Base-by-base conservation (phyloP, 2,888 invertebrate genomes). In the Ectropis crepuscularia region DNA sequence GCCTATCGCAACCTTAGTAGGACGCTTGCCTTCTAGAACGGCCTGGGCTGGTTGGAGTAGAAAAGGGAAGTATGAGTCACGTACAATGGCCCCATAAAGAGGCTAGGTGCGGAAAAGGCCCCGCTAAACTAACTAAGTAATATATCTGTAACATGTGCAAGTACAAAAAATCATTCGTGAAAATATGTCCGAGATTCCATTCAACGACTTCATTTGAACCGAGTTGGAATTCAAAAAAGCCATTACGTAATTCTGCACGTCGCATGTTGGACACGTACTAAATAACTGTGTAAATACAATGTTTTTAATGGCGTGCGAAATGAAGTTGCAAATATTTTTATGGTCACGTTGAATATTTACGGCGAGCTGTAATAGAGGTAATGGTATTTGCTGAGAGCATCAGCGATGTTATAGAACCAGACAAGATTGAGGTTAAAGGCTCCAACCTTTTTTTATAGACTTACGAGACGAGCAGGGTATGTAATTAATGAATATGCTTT, bases 161-260 rank as follows among this genome's bases (percentile, higher is more conserved):
- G 2, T 38, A 50, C 38, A 9, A 10, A 39, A 37, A 6, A 6
- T 41, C 5, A 41, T 16, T 81, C 81, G 79, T 79, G 81, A 74
- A 83, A 79, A 79, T 81, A 82, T 81, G 75, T 76, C 57, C 69
- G 65, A 64, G 66, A 68, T 63, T 67, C 53, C 46, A 55, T 55
- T 62, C 65, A 72, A 70, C 81, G 78, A 77, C 85, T 86, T 84
- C 70, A 85, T 83, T 83, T 79, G 80, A 73, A 69, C 65, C 68
- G 70, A 66, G 69, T 65, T 71, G 74, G 76, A 75, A 82, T 81
- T 79, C 69, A 73, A 74, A 75, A 70, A 75, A 70, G 74, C 72
- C 71, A 75, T 79, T 76, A 78, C 68, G 54, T 58, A 63, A 66
- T 71, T 73, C 72, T 73, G 69, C 65, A 59, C 63, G 71, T 79